These are phyloP conservation scores for Acronicta alni DNA, from an alignment of 2,888 invertebrate genomes.

Conservation along the genomic window DNA sequence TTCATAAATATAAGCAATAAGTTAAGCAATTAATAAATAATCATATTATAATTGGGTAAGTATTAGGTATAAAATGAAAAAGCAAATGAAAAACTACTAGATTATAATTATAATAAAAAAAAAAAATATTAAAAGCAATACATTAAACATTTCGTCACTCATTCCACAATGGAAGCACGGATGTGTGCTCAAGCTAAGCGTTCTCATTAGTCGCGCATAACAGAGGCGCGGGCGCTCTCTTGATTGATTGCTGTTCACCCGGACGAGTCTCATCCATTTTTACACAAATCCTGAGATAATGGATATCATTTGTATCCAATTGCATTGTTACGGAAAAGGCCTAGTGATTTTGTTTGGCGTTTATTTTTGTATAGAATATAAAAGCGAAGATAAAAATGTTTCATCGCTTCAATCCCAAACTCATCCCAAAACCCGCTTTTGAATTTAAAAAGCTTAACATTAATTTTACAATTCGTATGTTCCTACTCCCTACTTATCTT, in stretches of 20 bases:
- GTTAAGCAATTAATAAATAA: no score
- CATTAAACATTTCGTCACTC: conserved; percentile 10
- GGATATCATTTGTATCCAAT: conserved; percentile 65
- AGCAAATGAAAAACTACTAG: no score
- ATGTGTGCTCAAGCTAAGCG: conserved; percentile 54
- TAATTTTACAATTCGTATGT: no score
- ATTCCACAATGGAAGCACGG: conserved; percentile 1
- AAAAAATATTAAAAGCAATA: conserved; percentile 10
- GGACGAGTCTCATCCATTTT: conserved; percentile 64
- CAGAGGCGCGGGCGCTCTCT: conserved; percentile 34
- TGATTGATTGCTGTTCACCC: conserved; percentile 69
- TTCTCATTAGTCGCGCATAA: conserved; percentile 56
- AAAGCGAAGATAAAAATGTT: not conserved
- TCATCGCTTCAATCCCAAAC: not conserved
- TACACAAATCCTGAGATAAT: conserved; percentile 59
- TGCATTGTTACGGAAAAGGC: conserved; percentile 53
- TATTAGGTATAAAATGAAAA: no score
- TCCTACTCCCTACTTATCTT: no score
- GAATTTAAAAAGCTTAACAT: not conserved
- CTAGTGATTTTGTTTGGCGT: conserved; percentile 27
- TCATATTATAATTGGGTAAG: no score
- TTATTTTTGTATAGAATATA: conserved; percentile 1
- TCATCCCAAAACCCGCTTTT: not conserved
- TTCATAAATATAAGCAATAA: no score
- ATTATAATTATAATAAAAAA: not conserved